Percentiles rank a stretch among this genome's conserved stretches.
phyloP scores from a whole-genome alignment of 2,797 vertebrate genomes.

The Semotilus atromaculatus region DNA sequence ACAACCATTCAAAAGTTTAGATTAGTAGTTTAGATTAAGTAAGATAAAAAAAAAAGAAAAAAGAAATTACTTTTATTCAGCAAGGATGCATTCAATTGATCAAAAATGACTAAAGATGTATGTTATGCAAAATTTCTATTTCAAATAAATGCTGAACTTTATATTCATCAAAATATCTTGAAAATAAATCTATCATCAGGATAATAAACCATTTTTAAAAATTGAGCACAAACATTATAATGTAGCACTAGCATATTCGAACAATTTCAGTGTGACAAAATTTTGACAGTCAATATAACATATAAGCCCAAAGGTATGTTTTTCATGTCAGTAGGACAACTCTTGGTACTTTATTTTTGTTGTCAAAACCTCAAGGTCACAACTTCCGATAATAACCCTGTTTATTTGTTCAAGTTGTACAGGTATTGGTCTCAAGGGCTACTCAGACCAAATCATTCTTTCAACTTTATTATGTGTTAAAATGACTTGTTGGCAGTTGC shows the following conservation, averaged over 20 bases:
- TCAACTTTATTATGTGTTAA: constrained; percentile 84
- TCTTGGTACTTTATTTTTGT: constrained; percentile 50
- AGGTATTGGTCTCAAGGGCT: constrained; percentile 75
- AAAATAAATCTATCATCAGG: too few relatives aligned
- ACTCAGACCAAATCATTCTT: constrained; percentile 52
- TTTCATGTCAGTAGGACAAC: not conserved
- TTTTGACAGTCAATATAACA: not conserved
- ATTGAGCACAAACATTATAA: not conserved
- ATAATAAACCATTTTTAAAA: too few relatives aligned
- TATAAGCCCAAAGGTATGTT: not conserved
- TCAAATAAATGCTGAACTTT: too few relatives aligned
- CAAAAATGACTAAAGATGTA: not conserved
- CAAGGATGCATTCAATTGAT: not conserved
- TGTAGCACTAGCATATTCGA: not conserved
- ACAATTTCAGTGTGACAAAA: not conserved
- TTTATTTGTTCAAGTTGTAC: constrained; percentile 80
- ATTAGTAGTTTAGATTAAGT: not conserved
- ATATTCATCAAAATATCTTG: too few relatives aligned
- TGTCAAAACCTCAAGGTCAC: constrained; percentile 50
- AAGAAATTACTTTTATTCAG: not conserved
- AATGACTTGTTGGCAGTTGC: constrained; percentile 80
- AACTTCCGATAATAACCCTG: constrained; percentile 69
- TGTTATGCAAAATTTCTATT: not conserved
- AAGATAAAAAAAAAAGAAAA: not conserved
- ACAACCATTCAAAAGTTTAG: not conserved